phyloP scores from a whole-genome alignment of 2,888 invertebrate genomes.

The Diploptera punctata region DNA sequence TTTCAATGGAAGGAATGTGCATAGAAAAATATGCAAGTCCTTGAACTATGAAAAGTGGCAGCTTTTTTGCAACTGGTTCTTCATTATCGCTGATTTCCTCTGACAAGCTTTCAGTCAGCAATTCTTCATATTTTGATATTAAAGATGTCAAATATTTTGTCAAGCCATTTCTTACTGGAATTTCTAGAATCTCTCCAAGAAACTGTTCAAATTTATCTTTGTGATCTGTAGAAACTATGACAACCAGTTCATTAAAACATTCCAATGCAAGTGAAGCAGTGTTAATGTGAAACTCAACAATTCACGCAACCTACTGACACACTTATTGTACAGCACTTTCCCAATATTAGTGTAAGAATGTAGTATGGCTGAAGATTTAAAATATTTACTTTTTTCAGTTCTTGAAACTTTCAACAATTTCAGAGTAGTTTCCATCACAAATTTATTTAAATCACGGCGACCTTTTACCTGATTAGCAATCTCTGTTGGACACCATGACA shows the following conservation, averaged over 20 bases:
- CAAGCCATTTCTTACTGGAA: conserved; percentile 41
- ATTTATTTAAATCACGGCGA: conserved; percentile 64
- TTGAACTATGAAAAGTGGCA: conserved; percentile 44
- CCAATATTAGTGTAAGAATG: conserved; percentile 36
- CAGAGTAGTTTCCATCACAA: conserved; percentile 59
- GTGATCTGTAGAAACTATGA: conserved; percentile 46
- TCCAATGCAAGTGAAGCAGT: conserved; percentile 64
- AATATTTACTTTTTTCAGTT: conserved; percentile 17
- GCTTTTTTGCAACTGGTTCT: conserved; percentile 45
- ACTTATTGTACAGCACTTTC: conserved; percentile 52
- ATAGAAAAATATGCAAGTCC: neutral
- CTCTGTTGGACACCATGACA: conserved; percentile 61
- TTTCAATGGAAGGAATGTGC: neutral
- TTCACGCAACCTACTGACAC: conserved; percentile 56
- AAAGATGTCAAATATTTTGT: conserved; percentile 47
- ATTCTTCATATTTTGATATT: conserved; percentile 45
- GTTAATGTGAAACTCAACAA: conserved; percentile 64
- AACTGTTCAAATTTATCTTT: conserved; percentile 55
- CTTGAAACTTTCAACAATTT: conserved; percentile 50
- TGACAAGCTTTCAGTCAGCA: conserved; percentile 44
- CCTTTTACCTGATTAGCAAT: conserved; percentile 60
- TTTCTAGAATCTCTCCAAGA: conserved; percentile 50
- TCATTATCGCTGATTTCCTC: conserved; percentile 46
- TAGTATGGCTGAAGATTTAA: conserved; percentile 35
- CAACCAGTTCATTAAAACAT: conserved; percentile 53